Evolutionary conservation across 2,113 vertebrate genomes (phyloP).

Genomic region (Rallus limicola): DNA sequence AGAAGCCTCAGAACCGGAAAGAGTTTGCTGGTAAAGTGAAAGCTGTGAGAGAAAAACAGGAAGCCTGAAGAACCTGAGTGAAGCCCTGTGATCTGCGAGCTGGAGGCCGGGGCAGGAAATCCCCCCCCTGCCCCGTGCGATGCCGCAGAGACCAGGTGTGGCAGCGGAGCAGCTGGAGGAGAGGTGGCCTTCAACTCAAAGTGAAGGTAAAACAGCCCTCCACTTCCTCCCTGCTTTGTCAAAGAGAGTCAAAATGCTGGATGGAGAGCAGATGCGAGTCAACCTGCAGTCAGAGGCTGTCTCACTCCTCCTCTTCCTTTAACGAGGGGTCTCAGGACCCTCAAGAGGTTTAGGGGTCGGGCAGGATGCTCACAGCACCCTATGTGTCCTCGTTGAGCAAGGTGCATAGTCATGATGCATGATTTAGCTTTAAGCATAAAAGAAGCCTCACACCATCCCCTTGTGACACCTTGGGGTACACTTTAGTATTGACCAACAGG

Average conservation of each 20-base stretch:
- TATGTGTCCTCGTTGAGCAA: neutral
- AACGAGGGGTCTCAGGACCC: neutral
- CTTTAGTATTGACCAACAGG: neutral
- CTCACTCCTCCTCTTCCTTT: neutral
- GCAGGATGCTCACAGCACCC: neutral
- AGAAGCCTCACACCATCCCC: neutral
- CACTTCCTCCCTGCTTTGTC: rapidly evolving
- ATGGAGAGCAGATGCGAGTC: neutral
- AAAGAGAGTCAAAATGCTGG: neutral
- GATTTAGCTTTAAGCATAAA: neutral
- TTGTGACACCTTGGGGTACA: neutral
- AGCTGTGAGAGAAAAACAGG: constrained; percentile 31
- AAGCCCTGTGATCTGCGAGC: neutral
- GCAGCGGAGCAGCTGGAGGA: neutral
- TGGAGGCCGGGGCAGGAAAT: neutral
- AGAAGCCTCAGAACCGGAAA: neutral
- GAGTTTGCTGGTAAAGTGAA: neutral
- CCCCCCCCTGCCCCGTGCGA: rapidly evolving
- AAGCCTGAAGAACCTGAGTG: neutral
- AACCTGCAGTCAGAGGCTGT: neutral
- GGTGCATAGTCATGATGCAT: neutral
- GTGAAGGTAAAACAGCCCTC: rapidly evolving
- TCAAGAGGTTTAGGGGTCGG: neutral
- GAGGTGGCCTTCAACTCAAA: neutral
- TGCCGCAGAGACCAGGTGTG: neutral